phyloP scores from a whole-genome alignment of 1,140 invertebrate genomes.

The Andricus grossulariae region DNA sequence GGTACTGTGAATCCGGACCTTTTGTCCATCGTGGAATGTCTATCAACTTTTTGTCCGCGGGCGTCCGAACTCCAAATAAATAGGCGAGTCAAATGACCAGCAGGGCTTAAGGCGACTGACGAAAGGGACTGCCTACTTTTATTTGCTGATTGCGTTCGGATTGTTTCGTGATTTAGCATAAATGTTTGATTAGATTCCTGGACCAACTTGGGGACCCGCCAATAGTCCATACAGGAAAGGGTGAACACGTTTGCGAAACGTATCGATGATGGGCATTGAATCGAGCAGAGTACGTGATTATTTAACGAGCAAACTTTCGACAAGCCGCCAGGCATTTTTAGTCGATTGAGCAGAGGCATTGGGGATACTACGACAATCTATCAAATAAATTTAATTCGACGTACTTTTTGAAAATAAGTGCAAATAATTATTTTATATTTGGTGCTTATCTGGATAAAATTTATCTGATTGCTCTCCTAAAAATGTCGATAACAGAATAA shows the following conservation, averaged over 20 bases:
- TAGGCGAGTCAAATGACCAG: slow-evolving; percentile 76
- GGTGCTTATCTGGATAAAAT: too few species aligned
- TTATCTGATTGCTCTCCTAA: too few species aligned
- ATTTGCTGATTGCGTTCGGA: slow-evolving; percentile 76
- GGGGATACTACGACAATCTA: background rate
- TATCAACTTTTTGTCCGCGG: slow-evolving; percentile 72
- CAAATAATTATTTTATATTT: too few species aligned
- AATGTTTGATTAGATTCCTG: slow-evolving; percentile 77
- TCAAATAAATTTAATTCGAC: too few species aligned
- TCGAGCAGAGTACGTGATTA: slow-evolving; percentile 15
- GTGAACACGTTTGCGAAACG: background rate
- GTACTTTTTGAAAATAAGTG: too few species aligned
- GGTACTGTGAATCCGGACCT: slow-evolving; percentile 53
- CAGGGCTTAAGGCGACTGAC: slow-evolving; percentile 68
- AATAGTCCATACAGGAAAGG: slow-evolving; percentile 28
- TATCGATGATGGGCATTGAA: background rate
- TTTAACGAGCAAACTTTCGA: slow-evolving; percentile 19
- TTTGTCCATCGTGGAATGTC: slow-evolving; percentile 69
- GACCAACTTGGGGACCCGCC: slow-evolving; percentile 49
- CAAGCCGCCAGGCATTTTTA: background rate
- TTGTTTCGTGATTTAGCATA: slow-evolving; percentile 78
- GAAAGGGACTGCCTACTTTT: slow-evolving; percentile 71
- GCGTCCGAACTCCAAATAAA: slow-evolving; percentile 66
- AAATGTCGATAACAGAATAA: too few species aligned
- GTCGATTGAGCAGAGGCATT: background rate